phyloP scores from a whole-genome alignment of 2,113 vertebrate genomes.

The Coturnix japonica region DNA sequence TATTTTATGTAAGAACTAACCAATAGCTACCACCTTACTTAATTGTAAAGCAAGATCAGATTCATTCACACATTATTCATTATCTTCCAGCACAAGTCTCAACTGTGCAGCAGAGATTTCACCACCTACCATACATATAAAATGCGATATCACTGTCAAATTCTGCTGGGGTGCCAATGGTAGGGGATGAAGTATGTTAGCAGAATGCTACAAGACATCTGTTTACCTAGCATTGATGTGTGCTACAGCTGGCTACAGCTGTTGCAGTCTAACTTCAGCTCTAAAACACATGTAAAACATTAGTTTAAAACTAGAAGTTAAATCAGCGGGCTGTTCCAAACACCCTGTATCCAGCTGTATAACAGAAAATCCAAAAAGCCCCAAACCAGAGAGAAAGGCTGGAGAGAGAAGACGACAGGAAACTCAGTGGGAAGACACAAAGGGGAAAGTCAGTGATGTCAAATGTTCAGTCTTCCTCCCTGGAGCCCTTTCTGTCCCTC shows the following conservation, averaged over 20 bases:
- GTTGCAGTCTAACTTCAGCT: slow-evolving; percentile 14
- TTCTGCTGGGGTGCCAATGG: neutral
- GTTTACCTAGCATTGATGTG: neutral
- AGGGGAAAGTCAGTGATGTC: neutral
- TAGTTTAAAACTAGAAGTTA: slow-evolving; percentile 38
- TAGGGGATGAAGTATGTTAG: neutral
- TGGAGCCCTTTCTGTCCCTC: neutral
- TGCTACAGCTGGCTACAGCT: slow-evolving; percentile 2
- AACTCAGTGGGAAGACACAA: neutral
- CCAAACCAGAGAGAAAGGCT: neutral
- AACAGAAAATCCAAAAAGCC: neutral
- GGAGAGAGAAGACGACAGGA: neutral
- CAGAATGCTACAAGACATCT: neutral
- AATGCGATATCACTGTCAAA: neutral
- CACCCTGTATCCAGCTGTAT: neutral
- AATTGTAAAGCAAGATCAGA: neutral
- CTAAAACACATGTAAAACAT: slow-evolving; percentile 27
- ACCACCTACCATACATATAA: neutral
- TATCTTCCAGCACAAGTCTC: neutral
- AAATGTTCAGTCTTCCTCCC: neutral
- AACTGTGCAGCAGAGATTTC: neutral
- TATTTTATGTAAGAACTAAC: neutral
- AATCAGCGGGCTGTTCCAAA: neutral
- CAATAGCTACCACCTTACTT: neutral
- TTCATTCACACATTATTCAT: neutral